Conservation (phyloP, 2,888 invertebrate species). For the Scaptomyza cyrtandrae region DNA sequence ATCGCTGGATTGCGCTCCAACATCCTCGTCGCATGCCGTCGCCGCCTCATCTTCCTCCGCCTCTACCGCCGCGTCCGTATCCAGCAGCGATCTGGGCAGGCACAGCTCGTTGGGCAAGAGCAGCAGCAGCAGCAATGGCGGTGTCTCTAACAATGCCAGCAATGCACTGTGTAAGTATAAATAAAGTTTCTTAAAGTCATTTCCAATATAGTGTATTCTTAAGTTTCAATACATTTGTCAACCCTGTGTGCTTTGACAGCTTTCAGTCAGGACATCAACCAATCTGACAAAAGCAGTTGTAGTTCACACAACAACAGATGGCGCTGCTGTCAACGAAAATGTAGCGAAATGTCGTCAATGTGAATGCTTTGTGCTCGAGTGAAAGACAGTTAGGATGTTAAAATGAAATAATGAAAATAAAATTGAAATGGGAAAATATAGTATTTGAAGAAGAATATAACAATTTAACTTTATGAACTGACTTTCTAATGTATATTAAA, state of each 20-base stretch:
- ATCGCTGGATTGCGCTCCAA: slow-evolving; percentile 78
- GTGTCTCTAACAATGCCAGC: slow-evolving; percentile 39
- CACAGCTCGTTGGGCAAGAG: slow-evolving; percentile 75
- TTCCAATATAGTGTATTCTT: not conserved
- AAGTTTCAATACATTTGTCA: slow-evolving; percentile 13
- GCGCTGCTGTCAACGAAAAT: slow-evolving; percentile 23
- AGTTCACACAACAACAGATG: slow-evolving; percentile 30
- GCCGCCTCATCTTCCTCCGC: slow-evolving; percentile 57
- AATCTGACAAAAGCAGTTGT: slow-evolving; percentile 8
- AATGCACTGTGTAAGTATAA: slow-evolving; percentile 75
- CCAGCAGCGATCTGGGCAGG: slow-evolving; percentile 74
- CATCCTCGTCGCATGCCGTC: slow-evolving; percentile 72
- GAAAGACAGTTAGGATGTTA: too few species aligned
- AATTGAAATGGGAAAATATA: too few species aligned
- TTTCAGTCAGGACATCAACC: slow-evolving; percentile 72
- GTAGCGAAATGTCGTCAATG: not conserved
- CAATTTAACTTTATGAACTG: too few species aligned
- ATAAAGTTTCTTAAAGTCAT: slow-evolving; percentile 11
- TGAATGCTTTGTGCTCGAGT: not conserved
- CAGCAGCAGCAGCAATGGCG: slow-evolving; percentile 63
- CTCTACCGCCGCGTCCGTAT: slow-evolving; percentile 42
- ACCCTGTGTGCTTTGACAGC: slow-evolving; percentile 63
- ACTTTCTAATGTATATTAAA: too few species aligned
- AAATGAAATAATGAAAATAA: too few species aligned
- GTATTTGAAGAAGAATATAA: too few species aligned